A percentile compares a stretch with the other conserved stretches of the same genome.
Conservation (phyloP, 2,888 invertebrate genomes). For the Diadegma fenestrale region DNA sequence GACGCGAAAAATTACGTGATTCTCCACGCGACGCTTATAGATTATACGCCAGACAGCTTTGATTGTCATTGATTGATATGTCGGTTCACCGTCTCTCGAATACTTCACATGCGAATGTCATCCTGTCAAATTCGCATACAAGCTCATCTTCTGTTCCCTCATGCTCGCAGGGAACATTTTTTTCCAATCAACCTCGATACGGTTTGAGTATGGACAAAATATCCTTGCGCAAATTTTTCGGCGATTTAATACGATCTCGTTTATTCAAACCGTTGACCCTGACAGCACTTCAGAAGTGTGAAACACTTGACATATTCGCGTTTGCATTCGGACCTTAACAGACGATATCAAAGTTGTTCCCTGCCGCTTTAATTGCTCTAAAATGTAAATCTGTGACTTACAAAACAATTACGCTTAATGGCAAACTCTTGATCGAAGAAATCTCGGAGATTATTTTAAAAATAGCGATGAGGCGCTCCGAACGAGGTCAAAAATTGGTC, state of each 20-base stretch:
- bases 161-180: neutral
- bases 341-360: neutral
- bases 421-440: neutral
- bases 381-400: neutral
- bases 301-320: neutral
- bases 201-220: neutral
- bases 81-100: conserved; percentile 36
- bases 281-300: neutral
- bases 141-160: neutral
- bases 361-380: neutral
- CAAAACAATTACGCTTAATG: neutral
- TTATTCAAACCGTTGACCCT: neutral
- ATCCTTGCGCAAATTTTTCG: neutral
- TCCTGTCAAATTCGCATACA: conserved; percentile 21
- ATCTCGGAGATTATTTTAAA: neutral
- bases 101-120: conserved; percentile 24
- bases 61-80: conserved; percentile 58
- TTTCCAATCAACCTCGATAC: neutral
- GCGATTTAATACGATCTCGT: neutral
- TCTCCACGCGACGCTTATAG: neutral
- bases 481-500: no score
- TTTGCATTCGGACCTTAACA: neutral
- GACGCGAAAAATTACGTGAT: neutral
- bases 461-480: neutral
- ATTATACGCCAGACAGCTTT: conserved; percentile 31